A percentile compares a stretch with the other conserved stretches of the same genome.
Evolutionary conservation across 2,888 invertebrate genomes (phyloP).

Genomic region (Tenthredo scrophulariae): DNA sequence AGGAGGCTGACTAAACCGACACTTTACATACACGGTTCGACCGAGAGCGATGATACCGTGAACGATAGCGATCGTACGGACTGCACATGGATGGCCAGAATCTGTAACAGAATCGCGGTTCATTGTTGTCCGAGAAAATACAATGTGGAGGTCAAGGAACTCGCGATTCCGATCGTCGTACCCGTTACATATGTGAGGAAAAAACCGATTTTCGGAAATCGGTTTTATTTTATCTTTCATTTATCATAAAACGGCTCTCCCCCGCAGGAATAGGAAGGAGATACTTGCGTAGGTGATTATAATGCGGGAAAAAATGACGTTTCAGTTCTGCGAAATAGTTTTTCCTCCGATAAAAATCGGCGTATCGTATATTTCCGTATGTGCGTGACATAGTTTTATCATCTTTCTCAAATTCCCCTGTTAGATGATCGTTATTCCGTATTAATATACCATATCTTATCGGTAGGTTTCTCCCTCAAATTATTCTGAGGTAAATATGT

Average conservation of each 20-base stretch:
- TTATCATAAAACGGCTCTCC: too few species aligned
- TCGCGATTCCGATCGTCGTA: slow-evolving; percentile 14
- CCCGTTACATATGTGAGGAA: slow-evolving; percentile 47
- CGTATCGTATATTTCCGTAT: too few species aligned
- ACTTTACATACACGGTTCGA: slow-evolving; percentile 64
- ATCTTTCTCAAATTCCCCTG: too few species aligned
- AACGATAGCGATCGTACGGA: slow-evolving; percentile 38
- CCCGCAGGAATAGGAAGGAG: too few species aligned
- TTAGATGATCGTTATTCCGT: too few species aligned
- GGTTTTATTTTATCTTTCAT: not conserved
- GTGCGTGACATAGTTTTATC: too few species aligned
- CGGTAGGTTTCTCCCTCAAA: not conserved
- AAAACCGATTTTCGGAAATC: too few species aligned
- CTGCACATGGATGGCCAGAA: slow-evolving; percentile 2
- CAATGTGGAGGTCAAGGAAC: slow-evolving; percentile 37
- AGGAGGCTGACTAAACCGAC: slow-evolving; percentile 65
- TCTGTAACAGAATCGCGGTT: not conserved
- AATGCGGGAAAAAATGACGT: too few species aligned
- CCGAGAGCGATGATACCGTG: slow-evolving; percentile 57
- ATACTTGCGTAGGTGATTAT: too few species aligned
- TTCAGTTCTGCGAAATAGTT: too few species aligned
- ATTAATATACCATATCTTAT: too few species aligned
- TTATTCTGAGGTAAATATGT: not conserved
- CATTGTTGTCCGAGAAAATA: slow-evolving; percentile 15
- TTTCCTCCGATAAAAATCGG: too few species aligned